Conservation (phyloP, 2,888 invertebrate species). For the Colostygia pectinataria region DNA sequence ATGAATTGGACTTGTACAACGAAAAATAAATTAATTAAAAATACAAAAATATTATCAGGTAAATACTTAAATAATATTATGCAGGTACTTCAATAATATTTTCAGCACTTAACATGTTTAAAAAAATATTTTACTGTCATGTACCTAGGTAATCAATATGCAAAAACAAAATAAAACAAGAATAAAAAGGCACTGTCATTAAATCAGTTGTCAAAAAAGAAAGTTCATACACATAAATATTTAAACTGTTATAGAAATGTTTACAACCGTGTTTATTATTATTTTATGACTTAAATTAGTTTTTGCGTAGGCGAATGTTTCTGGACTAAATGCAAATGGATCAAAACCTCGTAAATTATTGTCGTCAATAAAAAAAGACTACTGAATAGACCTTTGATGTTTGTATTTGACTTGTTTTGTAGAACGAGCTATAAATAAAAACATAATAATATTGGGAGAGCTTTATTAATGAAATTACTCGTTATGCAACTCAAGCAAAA, state of each 20-base stretch:
- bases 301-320: conserved; percentile 37
- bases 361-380: conserved; percentile 17
- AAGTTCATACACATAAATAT: conserved; percentile 28
- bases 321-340: conserved; percentile 27
- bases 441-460: too few species aligned
- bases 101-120: too few species aligned
- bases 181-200: conserved; percentile 2
- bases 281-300: conserved; percentile 33
- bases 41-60: too few species aligned
- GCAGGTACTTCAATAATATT: too few species aligned
- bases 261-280: conserved; percentile 38
- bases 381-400: conserved; percentile 19
- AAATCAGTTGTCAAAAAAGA: conserved; percentile 22
- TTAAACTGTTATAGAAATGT: conserved; percentile 36
- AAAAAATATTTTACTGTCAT: too few species aligned
- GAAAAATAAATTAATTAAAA: too few species aligned
- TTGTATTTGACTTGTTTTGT: not conserved
- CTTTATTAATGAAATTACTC: too few species aligned
- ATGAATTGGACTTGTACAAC: conserved; percentile 44
- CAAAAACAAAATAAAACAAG: too few species aligned
- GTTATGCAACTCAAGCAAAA: too few species aligned
- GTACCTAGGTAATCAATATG: too few species aligned
- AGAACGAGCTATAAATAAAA: too few species aligned
- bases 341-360: conserved; percentile 21
- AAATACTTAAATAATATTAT: too few species aligned